Conservation (phyloP, 2,888 invertebrate genomes). For the Lissonota sp. region DNA sequence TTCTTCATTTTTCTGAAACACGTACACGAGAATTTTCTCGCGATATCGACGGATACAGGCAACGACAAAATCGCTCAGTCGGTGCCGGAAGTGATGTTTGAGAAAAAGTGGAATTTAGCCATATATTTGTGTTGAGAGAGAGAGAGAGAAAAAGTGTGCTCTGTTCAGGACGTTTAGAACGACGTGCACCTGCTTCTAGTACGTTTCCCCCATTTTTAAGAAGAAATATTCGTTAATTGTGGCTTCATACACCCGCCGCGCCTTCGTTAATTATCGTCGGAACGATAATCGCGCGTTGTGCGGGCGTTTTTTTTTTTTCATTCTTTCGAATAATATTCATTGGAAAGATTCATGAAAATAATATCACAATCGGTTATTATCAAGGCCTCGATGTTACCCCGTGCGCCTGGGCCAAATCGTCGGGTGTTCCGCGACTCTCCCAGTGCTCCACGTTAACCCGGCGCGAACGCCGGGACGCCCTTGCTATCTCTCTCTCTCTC, state of each 20-base stretch:
- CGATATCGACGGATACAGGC: not conserved
- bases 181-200: conserved; percentile 36
- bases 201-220: not conserved
- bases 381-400: conserved; percentile 40
- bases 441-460: conserved; percentile 67
- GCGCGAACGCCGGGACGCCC: conserved; percentile 62
- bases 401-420: conserved; percentile 58
- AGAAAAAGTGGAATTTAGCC: not conserved
- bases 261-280: not conserved
- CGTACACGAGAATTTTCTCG: not conserved
- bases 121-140: not conserved
- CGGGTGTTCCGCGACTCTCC: conserved; percentile 59
- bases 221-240: not conserved
- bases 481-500: conserved; percentile 37
- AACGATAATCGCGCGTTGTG: not conserved
- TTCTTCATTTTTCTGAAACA: conserved; percentile 5
- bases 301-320: not conserved
- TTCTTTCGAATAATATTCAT: not conserved
- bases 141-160: conserved; percentile 11
- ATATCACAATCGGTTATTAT: not conserved
- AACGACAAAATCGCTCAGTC: too few relatives aligned
- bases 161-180: conserved; percentile 3
- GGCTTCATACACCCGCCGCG: not conserved
- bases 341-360: not conserved
- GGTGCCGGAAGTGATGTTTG: not conserved